Conservation (phyloP, 1,140 invertebrate species). For the Goniozus legneri region DNA sequence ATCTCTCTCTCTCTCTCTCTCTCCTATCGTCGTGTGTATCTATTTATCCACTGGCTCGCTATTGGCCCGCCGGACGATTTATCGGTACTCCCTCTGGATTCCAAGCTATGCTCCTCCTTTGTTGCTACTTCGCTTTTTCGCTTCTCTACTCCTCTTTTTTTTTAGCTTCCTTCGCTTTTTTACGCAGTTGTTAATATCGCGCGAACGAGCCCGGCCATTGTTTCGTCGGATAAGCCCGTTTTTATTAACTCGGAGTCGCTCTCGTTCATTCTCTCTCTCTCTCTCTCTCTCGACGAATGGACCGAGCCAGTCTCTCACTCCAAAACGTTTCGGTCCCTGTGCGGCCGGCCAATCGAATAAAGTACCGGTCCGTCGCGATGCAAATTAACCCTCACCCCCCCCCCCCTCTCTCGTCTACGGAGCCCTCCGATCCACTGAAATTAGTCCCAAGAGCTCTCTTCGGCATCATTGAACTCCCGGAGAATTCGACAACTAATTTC, state of each 20-base stretch:
- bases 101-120: too few species aligned
- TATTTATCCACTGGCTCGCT: background rate
- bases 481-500: too few species aligned
- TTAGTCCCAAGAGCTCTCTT: too few species aligned
- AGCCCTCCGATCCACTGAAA: background rate
- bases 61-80: background rate
- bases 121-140: too few species aligned
- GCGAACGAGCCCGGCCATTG: background rate
- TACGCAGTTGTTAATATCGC: too few species aligned
- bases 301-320: too few species aligned
- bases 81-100: background rate
- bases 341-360: conserved; percentile 43
- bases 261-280: background rate
- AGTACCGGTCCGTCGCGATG: conserved; percentile 19
- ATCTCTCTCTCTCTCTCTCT: background rate
- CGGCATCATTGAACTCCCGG: too few species aligned
- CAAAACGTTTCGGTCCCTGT: conserved; percentile 5
- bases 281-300: background rate
- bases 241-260: background rate
- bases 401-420: conserved; percentile 1
- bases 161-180: too few species aligned
- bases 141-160: too few species aligned
- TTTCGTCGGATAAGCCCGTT: conserved; percentile 2
- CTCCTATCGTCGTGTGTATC: too few species aligned
- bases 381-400: background rate